phyloP scores from a whole-genome alignment of 1,140 invertebrate genomes.

The Pteromalus puparum region DNA sequence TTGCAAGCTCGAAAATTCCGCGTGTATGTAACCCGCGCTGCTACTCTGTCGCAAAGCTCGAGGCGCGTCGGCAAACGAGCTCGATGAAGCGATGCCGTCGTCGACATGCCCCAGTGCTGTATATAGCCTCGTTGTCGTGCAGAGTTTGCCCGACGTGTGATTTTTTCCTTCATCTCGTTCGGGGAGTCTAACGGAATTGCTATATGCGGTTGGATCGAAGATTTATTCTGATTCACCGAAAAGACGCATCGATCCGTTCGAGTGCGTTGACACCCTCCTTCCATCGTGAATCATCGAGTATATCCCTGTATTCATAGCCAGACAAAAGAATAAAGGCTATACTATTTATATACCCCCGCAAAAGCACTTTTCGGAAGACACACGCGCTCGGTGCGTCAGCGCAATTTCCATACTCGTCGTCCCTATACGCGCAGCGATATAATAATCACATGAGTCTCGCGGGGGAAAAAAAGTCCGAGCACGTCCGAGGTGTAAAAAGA shows the following conservation, averaged over 20 bases:
- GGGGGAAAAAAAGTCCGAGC: neutral
- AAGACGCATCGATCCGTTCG: neutral
- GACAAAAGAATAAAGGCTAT: neutral
- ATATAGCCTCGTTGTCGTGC: neutral
- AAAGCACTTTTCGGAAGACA: no score
- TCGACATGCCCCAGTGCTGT: neutral
- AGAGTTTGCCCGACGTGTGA: no score
- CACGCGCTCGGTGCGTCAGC: neutral
- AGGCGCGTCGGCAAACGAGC: neutral
- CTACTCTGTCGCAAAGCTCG: neutral
- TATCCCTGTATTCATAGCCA: no score
- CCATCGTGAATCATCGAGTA: neutral
- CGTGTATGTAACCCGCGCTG: neutral
- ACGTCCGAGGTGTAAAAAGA: neutral
- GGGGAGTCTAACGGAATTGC: no score
- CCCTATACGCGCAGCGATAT: neutral
- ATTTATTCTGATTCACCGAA: neutral
- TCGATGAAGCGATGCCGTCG: neutral
- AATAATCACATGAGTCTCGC: neutral
- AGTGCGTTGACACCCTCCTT: neutral
- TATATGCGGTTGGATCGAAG: neutral
- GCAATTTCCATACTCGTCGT: neutral
- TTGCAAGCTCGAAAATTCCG: conserved; percentile 11
- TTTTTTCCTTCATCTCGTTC: no score
- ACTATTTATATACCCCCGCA: neutral